Evolutionary conservation across 1,140 invertebrate species (phyloP).

Genomic region (Campoletis sonorensis): DNA sequence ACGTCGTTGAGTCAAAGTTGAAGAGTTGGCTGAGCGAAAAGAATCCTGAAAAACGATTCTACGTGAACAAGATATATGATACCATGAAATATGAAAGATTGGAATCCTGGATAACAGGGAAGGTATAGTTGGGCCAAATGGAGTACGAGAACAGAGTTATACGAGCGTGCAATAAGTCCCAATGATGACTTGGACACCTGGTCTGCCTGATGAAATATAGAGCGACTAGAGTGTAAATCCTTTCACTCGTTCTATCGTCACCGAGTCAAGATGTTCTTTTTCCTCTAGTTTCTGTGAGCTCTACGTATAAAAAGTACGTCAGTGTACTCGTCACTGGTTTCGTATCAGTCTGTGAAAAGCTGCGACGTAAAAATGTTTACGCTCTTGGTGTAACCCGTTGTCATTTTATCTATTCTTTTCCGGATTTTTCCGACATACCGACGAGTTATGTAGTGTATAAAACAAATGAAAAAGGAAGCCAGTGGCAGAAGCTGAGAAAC

Average conservation of each 20-base stretch:
- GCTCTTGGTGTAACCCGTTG: neutral
- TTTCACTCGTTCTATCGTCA: slow-evolving; percentile 33
- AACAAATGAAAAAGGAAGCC: slow-evolving; percentile 30
- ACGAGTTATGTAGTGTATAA: slow-evolving; percentile 30
- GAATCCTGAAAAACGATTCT: neutral
- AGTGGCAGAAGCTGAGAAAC: neutral
- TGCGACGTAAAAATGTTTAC: slow-evolving; percentile 33
- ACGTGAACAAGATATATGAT: neutral
- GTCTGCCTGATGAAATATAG: slow-evolving; percentile 25
- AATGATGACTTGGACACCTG: slow-evolving; percentile 19
- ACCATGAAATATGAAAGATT: neutral
- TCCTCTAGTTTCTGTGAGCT: neutral
- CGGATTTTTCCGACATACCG: slow-evolving; percentile 19
- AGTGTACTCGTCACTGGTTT: neutral
- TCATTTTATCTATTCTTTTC: slow-evolving; percentile 14
- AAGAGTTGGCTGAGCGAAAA: neutral
- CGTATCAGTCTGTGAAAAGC: slow-evolving; percentile 3
- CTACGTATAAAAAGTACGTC: neutral
- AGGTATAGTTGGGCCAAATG: neutral
- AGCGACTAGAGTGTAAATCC: slow-evolving; percentile 22
- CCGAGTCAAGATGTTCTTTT: neutral
- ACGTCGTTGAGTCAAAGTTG: neutral
- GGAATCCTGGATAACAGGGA: neutral
- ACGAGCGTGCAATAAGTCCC: slow-evolving; percentile 27
- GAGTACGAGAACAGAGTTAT: neutral